phyloP scores from a whole-genome alignment of 2,113 vertebrate genomes.

The Protobothrops flavoviridis region DNA sequence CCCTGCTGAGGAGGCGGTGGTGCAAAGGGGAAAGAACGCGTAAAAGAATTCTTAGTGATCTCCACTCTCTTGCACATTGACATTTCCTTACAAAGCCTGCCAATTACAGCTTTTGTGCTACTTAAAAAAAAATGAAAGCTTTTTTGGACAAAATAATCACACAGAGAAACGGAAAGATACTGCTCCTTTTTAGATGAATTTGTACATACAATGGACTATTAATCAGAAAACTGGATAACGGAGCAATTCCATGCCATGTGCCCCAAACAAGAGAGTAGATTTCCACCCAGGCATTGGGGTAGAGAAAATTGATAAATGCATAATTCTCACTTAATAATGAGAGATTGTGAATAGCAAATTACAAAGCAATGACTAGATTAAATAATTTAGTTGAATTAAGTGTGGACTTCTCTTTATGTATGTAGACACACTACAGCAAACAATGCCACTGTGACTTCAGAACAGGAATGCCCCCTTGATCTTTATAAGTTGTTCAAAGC shows the following conservation, averaged over 20 bases:
- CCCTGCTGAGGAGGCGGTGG: slow-evolving; percentile 88
- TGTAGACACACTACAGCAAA: slow-evolving; percentile 47
- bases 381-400: slow-evolving; percentile 39
- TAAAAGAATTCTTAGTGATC: slow-evolving; percentile 98
- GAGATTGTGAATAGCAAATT: slow-evolving; percentile 51
- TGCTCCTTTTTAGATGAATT: slow-evolving; percentile 79
- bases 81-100: slow-evolving; percentile 97
- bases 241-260: slow-evolving; percentile 61
- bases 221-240: slow-evolving; percentile 79
- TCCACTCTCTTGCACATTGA: slow-evolving; percentile 92
- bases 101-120: slow-evolving; percentile 99
- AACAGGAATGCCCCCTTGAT: slow-evolving; percentile 46
- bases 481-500: slow-evolving; percentile 53
- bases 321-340: slow-evolving; percentile 55
- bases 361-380: slow-evolving; percentile 37
- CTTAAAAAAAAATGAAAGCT: slow-evolving; percentile 94
- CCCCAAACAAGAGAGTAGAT: slow-evolving; percentile 67
- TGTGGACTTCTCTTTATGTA: not conserved
- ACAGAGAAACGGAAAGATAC: slow-evolving; percentile 76
- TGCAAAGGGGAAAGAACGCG: slow-evolving; percentile 88
- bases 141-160: slow-evolving; percentile 87
- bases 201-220: slow-evolving; percentile 71
- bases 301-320: slow-evolving; percentile 58
- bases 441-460: slow-evolving; percentile 49
- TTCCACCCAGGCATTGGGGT: slow-evolving; percentile 69